phyloP scores from a whole-genome alignment of 2,797 vertebrate species.

The Nyctibius grandis region DNA sequence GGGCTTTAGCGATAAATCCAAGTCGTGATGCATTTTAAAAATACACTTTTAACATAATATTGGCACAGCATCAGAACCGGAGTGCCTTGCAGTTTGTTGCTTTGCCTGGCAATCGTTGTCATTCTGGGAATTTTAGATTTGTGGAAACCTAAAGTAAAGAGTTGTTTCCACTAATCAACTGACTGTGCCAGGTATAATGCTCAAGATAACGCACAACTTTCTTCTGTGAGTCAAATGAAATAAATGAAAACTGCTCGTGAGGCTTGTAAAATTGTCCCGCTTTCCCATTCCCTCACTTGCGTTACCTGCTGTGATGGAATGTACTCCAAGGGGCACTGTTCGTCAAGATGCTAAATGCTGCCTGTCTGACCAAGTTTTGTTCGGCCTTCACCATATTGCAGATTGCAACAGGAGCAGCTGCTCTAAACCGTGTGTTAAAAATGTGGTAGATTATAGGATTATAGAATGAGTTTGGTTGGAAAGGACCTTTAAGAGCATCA shows the following conservation, averaged over 20 bases:
- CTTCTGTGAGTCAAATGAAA: neutral
- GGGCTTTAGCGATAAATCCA: neutral
- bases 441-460: no score
- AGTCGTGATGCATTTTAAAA: neutral
- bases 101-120: neutral
- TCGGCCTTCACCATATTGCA: neutral
- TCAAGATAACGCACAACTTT: neutral
- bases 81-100: neutral
- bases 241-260: neutral
- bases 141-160: neutral
- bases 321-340: neutral
- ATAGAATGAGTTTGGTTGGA: no score
- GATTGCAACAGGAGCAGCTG: neutral
- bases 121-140: neutral
- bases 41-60: neutral
- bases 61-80: neutral
- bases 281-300: neutral
- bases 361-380: neutral
- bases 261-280: neutral
- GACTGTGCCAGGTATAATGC: neutral
- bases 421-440: neutral
- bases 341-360: neutral
- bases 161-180: neutral
- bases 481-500: no score
- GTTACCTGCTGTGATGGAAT: neutral